These are phyloP conservation scores for Sialis lutaria DNA, from an alignment of 2,888 invertebrate species.

Conservation along the genomic window DNA sequence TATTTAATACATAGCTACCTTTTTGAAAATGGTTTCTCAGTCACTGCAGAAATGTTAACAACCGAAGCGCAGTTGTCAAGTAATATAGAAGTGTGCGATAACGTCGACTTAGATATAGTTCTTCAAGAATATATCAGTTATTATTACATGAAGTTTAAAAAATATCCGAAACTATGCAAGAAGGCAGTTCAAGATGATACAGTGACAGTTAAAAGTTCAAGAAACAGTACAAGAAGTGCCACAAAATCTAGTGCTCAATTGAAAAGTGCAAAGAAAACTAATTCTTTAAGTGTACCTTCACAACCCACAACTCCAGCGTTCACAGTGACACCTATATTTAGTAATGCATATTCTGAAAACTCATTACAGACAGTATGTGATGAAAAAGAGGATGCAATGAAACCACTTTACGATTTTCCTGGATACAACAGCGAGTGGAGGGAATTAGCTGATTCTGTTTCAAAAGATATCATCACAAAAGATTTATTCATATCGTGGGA, in stretches of 20 bases:
- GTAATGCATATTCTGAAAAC: no score
- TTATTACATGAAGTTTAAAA: conserved; percentile 70
- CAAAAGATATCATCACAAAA: conserved; percentile 38
- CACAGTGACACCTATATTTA: conserved; percentile 12
- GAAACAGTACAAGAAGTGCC: conserved; percentile 7
- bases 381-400: conserved; percentile 5
- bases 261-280: conserved; percentile 3
- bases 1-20: conserved; percentile 52
- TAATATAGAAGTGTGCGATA: conserved; percentile 69
- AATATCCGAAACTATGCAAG: conserved; percentile 66
- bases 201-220: conserved; percentile 8
- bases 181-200: conserved; percentile 16
- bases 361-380: conserved; percentile 10
- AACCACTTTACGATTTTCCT: conserved; percentile 17
- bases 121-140: conserved; percentile 79
- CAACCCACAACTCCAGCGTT: conserved; percentile 8
- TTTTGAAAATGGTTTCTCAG: conserved; percentile 42
- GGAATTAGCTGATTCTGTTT: conserved; percentile 45
- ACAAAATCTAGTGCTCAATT: conserved; percentile 9
- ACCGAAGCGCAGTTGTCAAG: conserved; percentile 56
- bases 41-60: conserved; percentile 44
- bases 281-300: neutral
- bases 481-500: conserved; percentile 59
- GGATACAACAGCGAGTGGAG: conserved; percentile 36
- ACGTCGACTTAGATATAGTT: conserved; percentile 76